Percentiles rank a stretch among this genome's conserved stretches.
Conservation (phyloP, 2,797 vertebrate species). For the Rhinophrynus dorsalis region DNA sequence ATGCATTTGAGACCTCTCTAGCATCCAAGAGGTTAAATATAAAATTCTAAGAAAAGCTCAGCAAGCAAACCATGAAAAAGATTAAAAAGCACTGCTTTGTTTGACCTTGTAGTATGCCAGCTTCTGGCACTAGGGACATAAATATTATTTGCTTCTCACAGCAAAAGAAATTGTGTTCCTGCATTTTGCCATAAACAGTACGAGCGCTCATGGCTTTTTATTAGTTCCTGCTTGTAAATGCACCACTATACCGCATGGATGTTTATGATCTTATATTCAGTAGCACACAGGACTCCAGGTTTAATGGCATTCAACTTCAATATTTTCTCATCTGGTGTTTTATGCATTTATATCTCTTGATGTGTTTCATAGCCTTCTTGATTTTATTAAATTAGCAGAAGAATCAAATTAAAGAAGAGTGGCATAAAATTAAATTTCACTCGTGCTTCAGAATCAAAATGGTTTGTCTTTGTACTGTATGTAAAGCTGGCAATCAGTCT, state of each 20-base stretch:
- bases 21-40: too few species aligned
- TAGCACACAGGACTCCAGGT: background rate
- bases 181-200: slow-evolving; percentile 30
- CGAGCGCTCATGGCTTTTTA: slow-evolving; percentile 27
- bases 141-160: slow-evolving; percentile 39
- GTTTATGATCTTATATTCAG: slow-evolving; percentile 11
- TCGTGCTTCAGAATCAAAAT: too few species aligned
- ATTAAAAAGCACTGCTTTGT: slow-evolving; percentile 16
- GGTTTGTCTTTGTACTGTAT: too few species aligned
- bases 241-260: background rate
- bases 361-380: background rate
- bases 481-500: too few species aligned
- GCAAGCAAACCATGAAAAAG: slow-evolving; percentile 38
- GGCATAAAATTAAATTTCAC: too few species aligned
- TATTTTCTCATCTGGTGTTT: background rate
- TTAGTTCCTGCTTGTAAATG: slow-evolving; percentile 33
- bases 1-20: too few species aligned
- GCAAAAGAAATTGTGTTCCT: slow-evolving; percentile 44
- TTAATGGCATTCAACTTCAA: background rate
- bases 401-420: background rate
- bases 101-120: slow-evolving; percentile 40
- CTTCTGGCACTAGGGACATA: slow-evolving; percentile 29
- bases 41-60: slow-evolving; percentile 24
- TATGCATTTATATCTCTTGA: background rate
- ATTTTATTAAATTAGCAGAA: background rate